Base-by-base conservation (phyloP, 92 coral and sea anemone genomes). In the Muricea muricata region DNA sequence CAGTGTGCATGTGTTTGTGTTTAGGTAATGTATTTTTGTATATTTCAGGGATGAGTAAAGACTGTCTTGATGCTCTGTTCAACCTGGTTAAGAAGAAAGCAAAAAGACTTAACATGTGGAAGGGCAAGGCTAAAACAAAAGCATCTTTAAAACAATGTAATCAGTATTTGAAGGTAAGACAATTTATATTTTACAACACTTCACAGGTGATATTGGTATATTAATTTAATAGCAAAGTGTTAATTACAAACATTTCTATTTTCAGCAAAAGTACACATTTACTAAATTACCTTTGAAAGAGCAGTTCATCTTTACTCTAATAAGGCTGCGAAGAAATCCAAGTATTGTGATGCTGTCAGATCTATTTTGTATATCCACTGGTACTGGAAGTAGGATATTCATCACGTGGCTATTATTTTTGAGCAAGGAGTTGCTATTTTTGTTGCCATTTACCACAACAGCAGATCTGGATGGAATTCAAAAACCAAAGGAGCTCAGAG, bases 301-400 rank as follows among this genome's bases (percentile, higher is more conserved):
- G 52, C 91, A 92, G 77, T 89, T 92, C 87, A 79, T 91, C 47
- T 91, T 91, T 46, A 91, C 94, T 45, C 82, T 91, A 13, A 84
- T 88, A 34, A 74, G 84, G 39, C 84, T 91, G 1, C 67, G 89
- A 60, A 86, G 94, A 67, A 60, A 86, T 71, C 86, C 89, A 76
- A 92, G 90, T 79, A 57, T 87, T 58, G 81, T 86, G 48, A 87
- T 87, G 90, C 84, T 87, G 13, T 87, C 91, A 87, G 93, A 91
- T 87, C 23, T 91, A 11, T 85, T 91, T 82, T 90, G 91, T 45
- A 88, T 91, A 65, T 26, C 77, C 40, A 68, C 65, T 76, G 90
- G 88, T 5, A 80, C 84, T 79, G 92, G 92, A 15, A 89, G 91
- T 63, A 83, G 73, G 34, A 72, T 89, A 65, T 89, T 92, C 61